phyloP scores from a whole-genome alignment of 2,113 vertebrate species.

The Oryzias woworae region DNA sequence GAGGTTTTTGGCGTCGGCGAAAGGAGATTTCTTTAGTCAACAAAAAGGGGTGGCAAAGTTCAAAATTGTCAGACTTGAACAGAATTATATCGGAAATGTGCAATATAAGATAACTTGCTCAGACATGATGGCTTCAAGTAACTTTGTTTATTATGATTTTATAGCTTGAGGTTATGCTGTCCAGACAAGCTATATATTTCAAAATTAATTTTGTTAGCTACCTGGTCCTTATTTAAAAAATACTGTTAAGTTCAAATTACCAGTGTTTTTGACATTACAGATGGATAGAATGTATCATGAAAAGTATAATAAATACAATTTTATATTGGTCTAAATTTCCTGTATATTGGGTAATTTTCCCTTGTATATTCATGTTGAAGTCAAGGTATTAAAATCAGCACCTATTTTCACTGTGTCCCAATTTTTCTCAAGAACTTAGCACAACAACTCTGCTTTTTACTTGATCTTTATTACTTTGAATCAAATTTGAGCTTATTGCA shows the following conservation, averaged over 20 bases:
- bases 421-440: conserved; percentile 44
- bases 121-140: conserved; percentile 71
- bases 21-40: neutral
- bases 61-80: conserved; percentile 59
- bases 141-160: conserved; percentile 68
- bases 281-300: conserved; percentile 82
- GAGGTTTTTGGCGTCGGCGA: conserved; percentile 48
- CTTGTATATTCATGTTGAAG: conserved; percentile 76
- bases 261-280: conserved; percentile 80
- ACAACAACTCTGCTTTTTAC: no score
- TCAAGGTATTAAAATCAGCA: conserved; percentile 75
- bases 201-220: conserved; percentile 58
- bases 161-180: conserved; percentile 74
- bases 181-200: conserved; percentile 60
- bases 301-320: conserved; percentile 81
- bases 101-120: conserved; percentile 77
- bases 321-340: conserved; percentile 77
- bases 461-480: no score
- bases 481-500: no score
- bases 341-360: conserved; percentile 79
- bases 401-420: conserved; percentile 67
- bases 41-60: conserved; percentile 17
- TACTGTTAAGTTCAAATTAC: conserved; percentile 79
- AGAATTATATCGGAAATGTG: conserved; percentile 75
- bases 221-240: conserved; percentile 76